Conservation (phyloP, 1,140 invertebrate genomes). For the Apolygus lucorum region DNA sequence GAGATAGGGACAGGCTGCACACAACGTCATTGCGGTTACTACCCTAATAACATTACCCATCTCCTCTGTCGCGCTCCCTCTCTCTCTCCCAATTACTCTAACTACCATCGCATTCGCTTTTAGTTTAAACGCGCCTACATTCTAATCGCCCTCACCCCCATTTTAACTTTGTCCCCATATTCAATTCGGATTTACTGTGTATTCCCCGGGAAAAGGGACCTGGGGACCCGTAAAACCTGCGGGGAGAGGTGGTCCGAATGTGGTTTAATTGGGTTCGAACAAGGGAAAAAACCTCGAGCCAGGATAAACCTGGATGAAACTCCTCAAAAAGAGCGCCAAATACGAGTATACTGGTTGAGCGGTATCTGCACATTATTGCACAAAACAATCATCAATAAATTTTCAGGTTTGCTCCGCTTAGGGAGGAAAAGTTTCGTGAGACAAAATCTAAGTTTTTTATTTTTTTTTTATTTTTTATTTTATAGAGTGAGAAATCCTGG, state of each 20-base stretch:
- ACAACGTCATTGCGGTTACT: slow-evolving; percentile 16
- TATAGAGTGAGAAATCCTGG: no score
- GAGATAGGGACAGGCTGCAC: slow-evolving; percentile 13
- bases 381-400: no score
- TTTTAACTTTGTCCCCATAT: background rate
- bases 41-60: slow-evolving; percentile 8
- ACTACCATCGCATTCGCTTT: slow-evolving; percentile 8
- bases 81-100: slow-evolving; percentile 6
- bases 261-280: background rate
- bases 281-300: background rate
- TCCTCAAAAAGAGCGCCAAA: no score
- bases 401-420: no score
- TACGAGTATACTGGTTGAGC: no score
- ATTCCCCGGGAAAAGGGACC: no score
- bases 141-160: background rate
- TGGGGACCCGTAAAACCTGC: background rate
- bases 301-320: no score
- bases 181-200: slow-evolving; percentile 8
- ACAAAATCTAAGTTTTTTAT: no score
- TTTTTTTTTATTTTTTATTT: no score
- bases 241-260: background rate
- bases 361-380: no score
- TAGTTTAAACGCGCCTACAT: slow-evolving; percentile 3
- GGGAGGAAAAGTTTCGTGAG: no score
- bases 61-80: background rate